phyloP scores from a whole-genome alignment of 2,113 vertebrate species.

The Melospiza georgiana region DNA sequence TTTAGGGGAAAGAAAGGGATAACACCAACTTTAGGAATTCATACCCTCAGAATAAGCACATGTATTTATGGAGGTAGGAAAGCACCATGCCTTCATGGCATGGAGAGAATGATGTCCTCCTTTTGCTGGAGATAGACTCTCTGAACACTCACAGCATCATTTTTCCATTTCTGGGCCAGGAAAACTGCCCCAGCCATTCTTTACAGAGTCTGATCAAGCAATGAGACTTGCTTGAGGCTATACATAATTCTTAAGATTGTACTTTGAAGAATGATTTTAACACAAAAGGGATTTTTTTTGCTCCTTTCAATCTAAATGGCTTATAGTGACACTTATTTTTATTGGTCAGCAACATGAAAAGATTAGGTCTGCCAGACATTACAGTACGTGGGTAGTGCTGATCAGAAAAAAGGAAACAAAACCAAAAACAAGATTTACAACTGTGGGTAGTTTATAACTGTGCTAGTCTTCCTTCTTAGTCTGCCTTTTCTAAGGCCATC shows the following conservation, averaged over 20 bases:
- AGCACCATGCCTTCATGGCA: background rate
- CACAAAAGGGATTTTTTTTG: background rate
- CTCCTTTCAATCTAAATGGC: background rate
- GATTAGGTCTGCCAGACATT: background rate
- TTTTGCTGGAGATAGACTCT: slow-evolving; percentile 7
- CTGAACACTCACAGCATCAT: background rate
- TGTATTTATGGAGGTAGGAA: slow-evolving; percentile 29
- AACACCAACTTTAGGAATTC: slow-evolving; percentile 50
- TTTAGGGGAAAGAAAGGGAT: background rate
- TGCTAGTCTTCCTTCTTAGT: background rate
- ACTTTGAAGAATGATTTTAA: slow-evolving; percentile 9
- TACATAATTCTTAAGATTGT: background rate
- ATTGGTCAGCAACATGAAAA: background rate
- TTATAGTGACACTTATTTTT: background rate
- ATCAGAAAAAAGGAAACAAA: background rate
- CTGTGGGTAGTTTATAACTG: background rate
- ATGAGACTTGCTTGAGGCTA: background rate
- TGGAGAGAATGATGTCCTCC: slow-evolving; percentile 6
- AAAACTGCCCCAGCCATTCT: background rate
- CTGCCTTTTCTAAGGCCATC: background rate
- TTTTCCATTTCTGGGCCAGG: background rate
- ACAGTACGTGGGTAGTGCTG: background rate
- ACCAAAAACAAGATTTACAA: background rate
- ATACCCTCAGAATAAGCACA: background rate
- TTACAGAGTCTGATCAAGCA: background rate